Evolutionary conservation across 2,113 vertebrate genomes (phyloP), one percentile per base, ranked within the genome.

Genomic region (Pedionomus torquatus): DNA sequence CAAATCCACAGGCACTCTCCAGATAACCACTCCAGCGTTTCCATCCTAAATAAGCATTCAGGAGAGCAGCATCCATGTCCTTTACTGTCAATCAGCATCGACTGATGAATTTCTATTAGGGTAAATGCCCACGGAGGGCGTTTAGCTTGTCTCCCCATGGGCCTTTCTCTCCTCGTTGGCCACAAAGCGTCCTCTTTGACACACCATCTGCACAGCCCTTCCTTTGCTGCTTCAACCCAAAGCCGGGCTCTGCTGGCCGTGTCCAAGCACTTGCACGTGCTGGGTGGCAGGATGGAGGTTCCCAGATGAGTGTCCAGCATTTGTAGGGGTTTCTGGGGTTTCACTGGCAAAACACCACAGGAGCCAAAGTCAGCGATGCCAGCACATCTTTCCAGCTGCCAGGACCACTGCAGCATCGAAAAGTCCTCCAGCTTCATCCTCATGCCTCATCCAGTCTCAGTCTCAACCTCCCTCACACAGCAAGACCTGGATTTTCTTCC

Each of bases 391-490:
- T 9, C 52, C 31, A 31, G 31, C 68, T 24, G 55, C 57, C 46
- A 74, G 77, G 11, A 37, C 19, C 0, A 2, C 54, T 3, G 15
- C 24, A 69, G 70, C 17, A 3, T 24, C 54, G 19, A 24, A 43
- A 11, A 58, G 18, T 24, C 46, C 48, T 51, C 69, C 58, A 37
- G 30, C 12, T 30, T 44, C 66, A 46, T 14, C 37, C 25, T 10
- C 2, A 2, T 0, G 3, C 44, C 37, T 13, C 1, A 1, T 13
- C 1, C 0, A 28, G 19, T 16, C 39, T 83, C 2, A 0, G 7
- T 30, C 46, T 57, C 18, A 10, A 8, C 16, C 41, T 55, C 28
- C 20, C 20, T 41, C 1, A 0, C 43, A 58, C 39, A 58, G 11
- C 48, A 61, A 72, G 30, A 60, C 71, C 41, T 41, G 63, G 60